Percentiles rank a stretch among this genome's conserved stretches.
Evolutionary conservation across 1,140 invertebrate genomes (phyloP).

Genomic region (Brachionus sp.): DNA sequence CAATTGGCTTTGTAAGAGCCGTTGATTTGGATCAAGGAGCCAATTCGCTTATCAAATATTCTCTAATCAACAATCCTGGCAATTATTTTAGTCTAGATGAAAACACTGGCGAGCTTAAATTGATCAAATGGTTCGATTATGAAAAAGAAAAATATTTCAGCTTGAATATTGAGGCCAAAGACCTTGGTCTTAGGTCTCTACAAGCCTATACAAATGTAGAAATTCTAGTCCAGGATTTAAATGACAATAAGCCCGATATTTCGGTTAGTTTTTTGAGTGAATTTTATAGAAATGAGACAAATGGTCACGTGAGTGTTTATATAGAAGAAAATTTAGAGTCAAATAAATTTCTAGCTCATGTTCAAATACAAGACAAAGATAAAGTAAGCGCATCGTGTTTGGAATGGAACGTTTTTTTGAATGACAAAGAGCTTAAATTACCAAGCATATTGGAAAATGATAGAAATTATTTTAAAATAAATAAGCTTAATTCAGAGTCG

Average conservation of each 20-base stretch:
- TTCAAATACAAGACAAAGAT: conserved; percentile 6
- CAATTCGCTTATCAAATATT: background rate
- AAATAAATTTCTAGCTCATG: conserved; percentile 32
- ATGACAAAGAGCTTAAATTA: background rate
- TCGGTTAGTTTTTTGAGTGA: background rate
- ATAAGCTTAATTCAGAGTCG: background rate
- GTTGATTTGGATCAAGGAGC: background rate
- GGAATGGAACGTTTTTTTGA: conserved; percentile 24
- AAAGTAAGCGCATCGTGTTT: background rate
- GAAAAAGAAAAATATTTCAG: conserved; percentile 38
- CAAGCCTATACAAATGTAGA: background rate
- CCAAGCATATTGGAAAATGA: background rate
- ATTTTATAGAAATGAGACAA: background rate
- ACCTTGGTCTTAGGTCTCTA: background rate
- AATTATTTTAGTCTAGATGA: background rate
- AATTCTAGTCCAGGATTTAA: background rate
- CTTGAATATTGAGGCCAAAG: background rate
- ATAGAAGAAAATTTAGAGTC: background rate
- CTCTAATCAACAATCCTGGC: background rate
- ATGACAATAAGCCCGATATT: conserved; percentile 27
- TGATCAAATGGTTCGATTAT: conserved; percentile 32
- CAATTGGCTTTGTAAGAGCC: background rate
- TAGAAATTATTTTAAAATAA: background rate
- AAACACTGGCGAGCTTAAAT: background rate
- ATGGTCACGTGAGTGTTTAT: background rate